Evolutionary conservation across 2,113 vertebrate genomes (phyloP).

Genomic region (Danio rerio): GRCz12tu NC_133191.1:42473001-42473500

Average conservation of each 20-base stretch:
- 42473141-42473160: slow-evolving; percentile 46
- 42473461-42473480: too few species aligned
- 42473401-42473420: too few species aligned
- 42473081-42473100: slow-evolving; percentile 27
- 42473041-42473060: neutral
- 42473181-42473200: slow-evolving; percentile 63
- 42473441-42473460: too few species aligned
- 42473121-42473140: slow-evolving; percentile 63
- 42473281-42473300: neutral
- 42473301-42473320: too few species aligned
- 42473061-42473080: neutral
- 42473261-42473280: neutral
- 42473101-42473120: slow-evolving; percentile 15
- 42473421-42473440: too few species aligned
- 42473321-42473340: too few species aligned
- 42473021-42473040: slow-evolving; percentile 3
- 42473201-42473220: slow-evolving; percentile 76
- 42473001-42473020: slow-evolving; percentile 24
- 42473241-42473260: too few species aligned
- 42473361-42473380: too few species aligned
- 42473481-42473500: too few species aligned
- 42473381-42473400: too few species aligned
- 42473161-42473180: slow-evolving; percentile 54
- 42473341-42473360: too few species aligned
- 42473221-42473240: slow-evolving; percentile 68